phyloP scores from a whole-genome alignment of 2,113 vertebrate species.

The Merops nubicus region DNA sequence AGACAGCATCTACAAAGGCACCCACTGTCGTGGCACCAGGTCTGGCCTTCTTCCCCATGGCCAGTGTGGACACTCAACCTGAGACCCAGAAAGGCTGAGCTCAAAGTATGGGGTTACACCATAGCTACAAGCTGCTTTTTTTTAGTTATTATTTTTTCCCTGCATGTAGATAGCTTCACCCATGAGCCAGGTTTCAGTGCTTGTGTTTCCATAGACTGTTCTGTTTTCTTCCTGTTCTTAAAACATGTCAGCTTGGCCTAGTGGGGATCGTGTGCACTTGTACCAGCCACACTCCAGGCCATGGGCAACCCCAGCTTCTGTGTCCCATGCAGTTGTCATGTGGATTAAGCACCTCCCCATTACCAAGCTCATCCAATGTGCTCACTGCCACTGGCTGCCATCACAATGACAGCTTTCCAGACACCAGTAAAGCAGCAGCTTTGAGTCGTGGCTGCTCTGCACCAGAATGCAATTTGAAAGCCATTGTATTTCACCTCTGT shows the following conservation, averaged over 20 bases:
- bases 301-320: not conserved
- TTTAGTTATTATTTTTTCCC: not conserved
- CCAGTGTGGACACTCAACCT: not conserved
- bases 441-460: not conserved
- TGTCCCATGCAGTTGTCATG: not conserved
- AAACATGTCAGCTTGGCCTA: not conserved
- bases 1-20: not conserved
- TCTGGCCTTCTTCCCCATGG: not conserved
- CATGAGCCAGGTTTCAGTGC: not conserved
- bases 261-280: not conserved
- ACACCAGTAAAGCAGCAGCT: not conserved
- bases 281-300: accelerated
- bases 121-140: accelerated
- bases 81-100: not conserved
- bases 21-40: not conserved
- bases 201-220: not conserved
- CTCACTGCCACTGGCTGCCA: not conserved
- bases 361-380: not conserved
- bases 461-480: conserved; percentile 19
- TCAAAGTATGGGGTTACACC: not conserved
- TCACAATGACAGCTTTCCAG: conserved; percentile 1
- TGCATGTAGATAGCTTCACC: not conserved
- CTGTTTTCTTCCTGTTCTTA: not conserved
- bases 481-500: not conserved
- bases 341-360: not conserved